phyloP scores from a whole-genome alignment of 1,140 invertebrate genomes.

The Ylistrum balloti region DNA sequence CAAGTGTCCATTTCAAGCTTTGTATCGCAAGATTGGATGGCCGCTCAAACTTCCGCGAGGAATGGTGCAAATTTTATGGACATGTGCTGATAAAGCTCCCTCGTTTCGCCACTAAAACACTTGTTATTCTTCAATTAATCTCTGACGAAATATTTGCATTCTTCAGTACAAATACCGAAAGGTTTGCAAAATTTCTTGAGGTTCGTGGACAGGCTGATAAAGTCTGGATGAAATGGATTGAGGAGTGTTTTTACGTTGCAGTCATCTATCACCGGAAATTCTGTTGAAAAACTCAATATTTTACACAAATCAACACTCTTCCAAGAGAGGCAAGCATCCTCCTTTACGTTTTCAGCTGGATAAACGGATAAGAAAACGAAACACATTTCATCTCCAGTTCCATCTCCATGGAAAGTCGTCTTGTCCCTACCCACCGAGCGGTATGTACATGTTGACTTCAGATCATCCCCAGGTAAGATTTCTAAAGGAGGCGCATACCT shows the following conservation, averaged over 20 bases:
- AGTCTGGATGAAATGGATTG: neutral
- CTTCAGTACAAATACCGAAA: slow-evolving; percentile 45
- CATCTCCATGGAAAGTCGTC: slow-evolving; percentile 61
- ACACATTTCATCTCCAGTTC: slow-evolving; percentile 72
- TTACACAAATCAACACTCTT: too few species aligned
- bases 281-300: too few species aligned
- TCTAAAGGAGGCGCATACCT: slow-evolving; percentile 65
- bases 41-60: neutral
- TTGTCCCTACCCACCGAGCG: slow-evolving; percentile 49
- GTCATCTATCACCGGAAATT: neutral
- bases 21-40: slow-evolving; percentile 45
- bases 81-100: slow-evolving; percentile 27
- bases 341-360: too few species aligned
- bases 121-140: slow-evolving; percentile 55
- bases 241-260: slow-evolving; percentile 57
- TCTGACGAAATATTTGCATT: slow-evolving; percentile 57
- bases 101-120: slow-evolving; percentile 63
- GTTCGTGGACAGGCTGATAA: neutral
- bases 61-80: neutral
- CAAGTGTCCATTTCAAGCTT: neutral
- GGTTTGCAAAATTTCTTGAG: slow-evolving; percentile 46
- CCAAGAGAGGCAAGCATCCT: too few species aligned
- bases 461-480: slow-evolving; percentile 65
- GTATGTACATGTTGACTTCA: slow-evolving; percentile 65
- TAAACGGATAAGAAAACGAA: slow-evolving; percentile 57